These are phyloP conservation scores for Chascanopsetta lugubris DNA, from an alignment of 2,113 vertebrate species.

Conservation along the genomic window DNA sequence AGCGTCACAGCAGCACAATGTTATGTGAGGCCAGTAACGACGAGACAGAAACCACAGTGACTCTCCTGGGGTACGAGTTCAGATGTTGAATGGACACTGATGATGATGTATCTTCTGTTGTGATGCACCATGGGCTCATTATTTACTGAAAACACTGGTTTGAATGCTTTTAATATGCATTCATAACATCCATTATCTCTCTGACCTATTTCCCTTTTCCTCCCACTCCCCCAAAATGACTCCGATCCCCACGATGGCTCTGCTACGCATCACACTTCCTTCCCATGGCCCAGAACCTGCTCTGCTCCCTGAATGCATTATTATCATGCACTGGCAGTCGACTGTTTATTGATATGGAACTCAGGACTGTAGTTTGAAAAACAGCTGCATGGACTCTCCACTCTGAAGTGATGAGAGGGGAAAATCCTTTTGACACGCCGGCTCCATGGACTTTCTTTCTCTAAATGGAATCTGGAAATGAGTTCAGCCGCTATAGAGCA, in stretches of 20 bases:
- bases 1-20: no score
- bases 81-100: background rate
- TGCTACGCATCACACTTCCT: background rate
- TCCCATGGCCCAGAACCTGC: conserved; percentile 1
- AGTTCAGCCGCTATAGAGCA: conserved; percentile 36
- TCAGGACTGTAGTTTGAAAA: conserved; percentile 51
- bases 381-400: conserved; percentile 44
- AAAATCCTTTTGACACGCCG: conserved; percentile 53
- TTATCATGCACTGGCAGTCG: conserved; percentile 36
- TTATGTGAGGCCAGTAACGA: no score
- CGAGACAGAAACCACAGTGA: no score
- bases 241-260: conserved; percentile 3
- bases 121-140: background rate
- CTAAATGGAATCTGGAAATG: conserved; percentile 63
- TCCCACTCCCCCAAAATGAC: background rate
- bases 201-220: conserved; percentile 18
- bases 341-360: conserved; percentile 51
- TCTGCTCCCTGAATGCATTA: conserved; percentile 30
- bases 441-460: conserved; percentile 43
- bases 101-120: background rate
- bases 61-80: no score
- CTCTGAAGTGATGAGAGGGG: conserved; percentile 57
- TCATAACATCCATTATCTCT: background rate
- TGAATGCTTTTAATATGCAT: conserved; percentile 18
- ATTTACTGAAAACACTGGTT: background rate